Conservation (phyloP, 2,113 vertebrate species). For the Prinia subflava region DNA sequence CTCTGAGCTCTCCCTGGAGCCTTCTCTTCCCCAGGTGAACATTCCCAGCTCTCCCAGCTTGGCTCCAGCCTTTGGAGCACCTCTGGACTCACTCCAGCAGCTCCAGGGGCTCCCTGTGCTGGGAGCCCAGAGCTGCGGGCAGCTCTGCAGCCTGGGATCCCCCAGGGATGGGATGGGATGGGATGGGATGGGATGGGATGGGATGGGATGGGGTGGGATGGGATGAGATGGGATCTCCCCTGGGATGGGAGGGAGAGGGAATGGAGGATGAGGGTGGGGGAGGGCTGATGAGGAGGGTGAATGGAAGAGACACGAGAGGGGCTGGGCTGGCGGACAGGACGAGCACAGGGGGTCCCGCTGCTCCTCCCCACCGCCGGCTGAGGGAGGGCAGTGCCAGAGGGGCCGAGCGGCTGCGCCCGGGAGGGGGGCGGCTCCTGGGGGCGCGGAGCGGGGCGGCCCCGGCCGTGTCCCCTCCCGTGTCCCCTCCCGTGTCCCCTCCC, state of each 20-base stretch:
- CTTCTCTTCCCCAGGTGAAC: not conserved
- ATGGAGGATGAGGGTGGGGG: too few species aligned
- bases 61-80: not conserved
- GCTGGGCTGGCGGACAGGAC: not conserved
- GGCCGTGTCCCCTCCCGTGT: not conserved
- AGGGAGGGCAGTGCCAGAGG: not conserved
- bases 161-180: not conserved
- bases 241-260: too few species aligned
- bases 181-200: not conserved
- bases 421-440: not conserved
- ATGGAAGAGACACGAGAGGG: too few species aligned
- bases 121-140: not conserved
- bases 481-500: not conserved
- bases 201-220: too few species aligned
- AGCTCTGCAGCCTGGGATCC: not conserved
- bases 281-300: not conserved
- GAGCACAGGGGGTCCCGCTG: not conserved
- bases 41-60: not conserved
- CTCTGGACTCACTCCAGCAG: not conserved
- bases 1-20: not conserved
- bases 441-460: not conserved
- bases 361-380: rapidly evolving
- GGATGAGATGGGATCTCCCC: too few species aligned
- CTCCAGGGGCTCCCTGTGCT: not conserved
- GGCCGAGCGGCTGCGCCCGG: not conserved